Evolutionary conservation across 64 coral and sea anemone species (phyloP).

Genomic region (Dendrophyllia cribrosa): DNA sequence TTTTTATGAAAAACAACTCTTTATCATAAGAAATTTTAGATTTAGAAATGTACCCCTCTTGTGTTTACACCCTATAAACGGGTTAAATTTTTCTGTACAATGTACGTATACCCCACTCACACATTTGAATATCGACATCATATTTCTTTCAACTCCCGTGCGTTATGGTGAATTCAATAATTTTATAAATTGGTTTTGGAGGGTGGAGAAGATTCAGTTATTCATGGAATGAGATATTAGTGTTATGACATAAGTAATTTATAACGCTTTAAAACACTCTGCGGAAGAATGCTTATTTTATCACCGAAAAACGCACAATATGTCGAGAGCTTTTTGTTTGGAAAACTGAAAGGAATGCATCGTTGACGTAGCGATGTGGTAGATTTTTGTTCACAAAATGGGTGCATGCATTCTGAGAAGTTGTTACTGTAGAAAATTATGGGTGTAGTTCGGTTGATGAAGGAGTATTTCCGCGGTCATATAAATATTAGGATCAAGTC

Average conservation of each 20-base stretch:
- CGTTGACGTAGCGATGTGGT: not conserved
- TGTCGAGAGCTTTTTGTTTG: not conserved
- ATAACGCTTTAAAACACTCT: conserved; percentile 1
- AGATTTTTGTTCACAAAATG: not conserved
- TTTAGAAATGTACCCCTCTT: not conserved
- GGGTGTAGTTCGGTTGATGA: conserved; percentile 19
- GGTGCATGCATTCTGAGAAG: not conserved
- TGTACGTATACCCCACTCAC: no score
- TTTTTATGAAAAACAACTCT: not conserved
- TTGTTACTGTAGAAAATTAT: conserved; percentile 11
- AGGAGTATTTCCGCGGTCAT: conserved; percentile 1
- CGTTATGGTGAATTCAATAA: not conserved
- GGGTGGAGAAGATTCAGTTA: conserved; percentile 8
- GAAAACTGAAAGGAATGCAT: conserved; percentile 10
- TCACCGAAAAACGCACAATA: not conserved
- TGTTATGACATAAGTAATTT: not conserved
- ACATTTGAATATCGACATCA: no score
- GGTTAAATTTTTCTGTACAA: no score
- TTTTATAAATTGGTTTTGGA: not conserved
- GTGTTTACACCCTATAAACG: not conserved
- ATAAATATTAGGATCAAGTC: not conserved
- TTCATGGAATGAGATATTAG: conserved; percentile 24
- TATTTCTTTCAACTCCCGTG: not conserved
- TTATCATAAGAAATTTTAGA: not conserved
- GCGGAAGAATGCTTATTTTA: conserved; percentile 12